Evolutionary conservation across 2,888 invertebrate species (phyloP).

Genomic region (Tetramorium bicarinatum): DNA sequence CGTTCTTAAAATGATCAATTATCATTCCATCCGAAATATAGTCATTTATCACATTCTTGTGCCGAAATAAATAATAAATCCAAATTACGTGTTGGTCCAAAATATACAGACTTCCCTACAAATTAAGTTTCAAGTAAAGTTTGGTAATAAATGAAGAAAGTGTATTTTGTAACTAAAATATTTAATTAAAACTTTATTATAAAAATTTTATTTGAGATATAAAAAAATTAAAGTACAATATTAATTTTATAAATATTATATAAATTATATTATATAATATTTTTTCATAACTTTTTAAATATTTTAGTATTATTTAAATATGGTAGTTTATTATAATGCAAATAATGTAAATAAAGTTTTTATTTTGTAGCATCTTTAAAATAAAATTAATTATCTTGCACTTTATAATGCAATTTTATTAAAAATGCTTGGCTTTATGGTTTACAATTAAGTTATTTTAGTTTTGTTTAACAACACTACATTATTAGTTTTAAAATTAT

Average conservation of each 20-base stretch:
- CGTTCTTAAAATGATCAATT: too few relatives aligned
- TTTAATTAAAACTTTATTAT: neutral
- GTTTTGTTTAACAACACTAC: conserved; percentile 7
- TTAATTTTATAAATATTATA: neutral
- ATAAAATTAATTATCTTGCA: neutral
- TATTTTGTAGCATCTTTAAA: neutral
- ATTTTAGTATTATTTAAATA: conserved; percentile 1
- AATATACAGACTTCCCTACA: neutral
- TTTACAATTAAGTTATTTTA: neutral
- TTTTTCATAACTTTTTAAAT: neutral
- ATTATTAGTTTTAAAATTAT: neutral
- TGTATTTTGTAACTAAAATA: conserved; percentile 8
- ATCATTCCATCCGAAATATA: too few relatives aligned
- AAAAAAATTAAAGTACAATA: neutral
- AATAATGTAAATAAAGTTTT: neutral
- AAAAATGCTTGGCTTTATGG: conserved; percentile 5
- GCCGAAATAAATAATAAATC: too few relatives aligned
- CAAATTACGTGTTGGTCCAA: too few relatives aligned
- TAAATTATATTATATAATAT: neutral
- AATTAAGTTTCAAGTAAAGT: conserved; percentile 1
- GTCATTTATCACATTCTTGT: too few relatives aligned
- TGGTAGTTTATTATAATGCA: neutral
- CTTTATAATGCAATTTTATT: neutral
- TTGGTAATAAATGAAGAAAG: neutral
- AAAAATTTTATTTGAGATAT: neutral